Evolutionary conservation across 2,113 vertebrate species (phyloP), one percentile per base, ranked within the genome.

Genomic region (Scartelaos histophorus): DNA sequence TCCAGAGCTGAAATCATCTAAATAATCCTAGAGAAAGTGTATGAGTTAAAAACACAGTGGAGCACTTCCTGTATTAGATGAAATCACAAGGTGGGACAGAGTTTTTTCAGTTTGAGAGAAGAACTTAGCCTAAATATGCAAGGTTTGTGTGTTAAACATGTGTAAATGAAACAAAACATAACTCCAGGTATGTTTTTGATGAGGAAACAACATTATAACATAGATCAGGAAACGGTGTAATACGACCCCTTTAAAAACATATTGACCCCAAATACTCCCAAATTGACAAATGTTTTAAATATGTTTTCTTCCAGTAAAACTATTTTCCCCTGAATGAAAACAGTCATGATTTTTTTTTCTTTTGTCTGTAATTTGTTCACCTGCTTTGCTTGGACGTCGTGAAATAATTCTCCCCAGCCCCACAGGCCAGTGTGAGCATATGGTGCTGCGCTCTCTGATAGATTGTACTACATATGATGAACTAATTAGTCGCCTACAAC

Each of bases 401-500:
- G 69, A 81, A 82, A 74, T 67, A 69, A 87, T 85, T 87, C 78
- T 73, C 78, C 21, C 66, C 70, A 72, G 83, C 83, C 88, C 89
- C 84, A 81, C 29, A 82, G 88, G 89, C 89, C 85, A 85, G 56
- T 80, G 78, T 19, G 70, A 83, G 85, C 90, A 90, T 88, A 92
- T 91, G 88, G 89, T 21, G 54, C 83, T 78, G 70, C 76, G 78
- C 64, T 72, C 72, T 83, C 76, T 77, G 68, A 76, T 78, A 67
- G 78, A 77, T 87, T 87, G 88, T 89, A 79, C 81, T 74, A 87
- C 89, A 88, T 60, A 71, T 25, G 60, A 45, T 72, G 85, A 85
- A 68, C 85, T 84, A 87, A 89, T 91, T 90, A 90, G 83, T 61
- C 34, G 61, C 61, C 34, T 64, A 34, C 82, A 38, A 71, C 82